Conservation (phyloP, 2,113 vertebrate genomes). For the Rhynchomys soricoides region DNA sequence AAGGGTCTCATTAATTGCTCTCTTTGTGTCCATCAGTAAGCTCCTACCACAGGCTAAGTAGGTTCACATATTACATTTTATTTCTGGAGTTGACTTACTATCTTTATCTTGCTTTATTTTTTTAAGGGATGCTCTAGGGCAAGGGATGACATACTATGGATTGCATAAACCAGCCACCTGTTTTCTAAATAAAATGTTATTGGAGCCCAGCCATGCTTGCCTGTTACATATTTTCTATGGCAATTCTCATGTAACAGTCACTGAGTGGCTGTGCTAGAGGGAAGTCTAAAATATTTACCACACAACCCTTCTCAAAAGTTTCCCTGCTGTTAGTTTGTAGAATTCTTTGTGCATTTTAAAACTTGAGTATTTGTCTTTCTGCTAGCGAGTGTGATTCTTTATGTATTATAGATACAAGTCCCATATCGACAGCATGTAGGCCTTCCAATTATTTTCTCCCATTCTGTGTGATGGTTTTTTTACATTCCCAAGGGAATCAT, state of each 20-base stretch:
- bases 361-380: background rate
- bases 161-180: background rate
- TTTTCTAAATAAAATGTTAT: conserved; percentile 35
- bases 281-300: conserved; percentile 21
- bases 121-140: conserved; percentile 7
- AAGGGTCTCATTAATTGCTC: background rate
- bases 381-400: background rate
- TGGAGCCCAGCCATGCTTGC: background rate
- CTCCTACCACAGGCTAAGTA: background rate
- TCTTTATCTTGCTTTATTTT: background rate
- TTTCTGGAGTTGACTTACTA: background rate
- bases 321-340: background rate
- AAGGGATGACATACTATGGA: background rate
- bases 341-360: background rate
- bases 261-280: background rate
- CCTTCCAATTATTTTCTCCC: conserved; percentile 1
- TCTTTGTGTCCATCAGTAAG: background rate
- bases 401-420: background rate
- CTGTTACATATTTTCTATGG: background rate
- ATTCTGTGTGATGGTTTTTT: background rate
- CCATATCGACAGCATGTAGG: background rate
- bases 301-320: background rate
- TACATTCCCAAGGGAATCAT: background rate
- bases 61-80: background rate
- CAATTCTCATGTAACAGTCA: background rate